These are phyloP conservation scores for Papilio dardanus DNA, from an alignment of 1,140 invertebrate genomes.

Conservation along the genomic window DNA sequence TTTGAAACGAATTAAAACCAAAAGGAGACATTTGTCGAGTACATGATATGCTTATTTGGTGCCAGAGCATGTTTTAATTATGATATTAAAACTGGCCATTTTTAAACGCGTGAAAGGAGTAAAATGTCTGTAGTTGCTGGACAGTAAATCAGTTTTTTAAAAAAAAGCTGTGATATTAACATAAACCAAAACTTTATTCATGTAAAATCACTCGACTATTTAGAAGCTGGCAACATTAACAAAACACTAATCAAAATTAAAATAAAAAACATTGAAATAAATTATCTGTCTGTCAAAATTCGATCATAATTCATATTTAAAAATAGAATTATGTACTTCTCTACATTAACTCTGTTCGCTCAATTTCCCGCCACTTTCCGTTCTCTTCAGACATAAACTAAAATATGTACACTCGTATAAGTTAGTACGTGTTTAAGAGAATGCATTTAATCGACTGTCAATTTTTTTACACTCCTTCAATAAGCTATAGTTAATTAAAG, in stretches of 20 bases:
- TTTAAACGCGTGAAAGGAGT: slow-evolving; percentile 48
- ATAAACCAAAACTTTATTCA: too few relatives aligned
- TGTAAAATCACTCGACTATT: too few relatives aligned
- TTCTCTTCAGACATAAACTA: too few relatives aligned
- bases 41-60: slow-evolving; percentile 53
- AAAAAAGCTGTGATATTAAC: too few relatives aligned
- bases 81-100: slow-evolving; percentile 38
- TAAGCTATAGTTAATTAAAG: slow-evolving; percentile 55
- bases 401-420: not conserved
- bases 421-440: not conserved
- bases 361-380: too few relatives aligned
- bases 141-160: not conserved
- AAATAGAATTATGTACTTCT: too few relatives aligned
- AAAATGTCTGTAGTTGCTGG: not conserved
- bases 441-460: not conserved
- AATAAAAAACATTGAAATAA: too few relatives aligned
- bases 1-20: slow-evolving; percentile 50
- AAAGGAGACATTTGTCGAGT: slow-evolving; percentile 44
- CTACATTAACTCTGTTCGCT: too few relatives aligned
- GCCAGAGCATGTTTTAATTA: slow-evolving; percentile 35
- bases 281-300: too few relatives aligned
- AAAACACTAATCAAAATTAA: too few relatives aligned
- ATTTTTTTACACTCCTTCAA: not conserved
- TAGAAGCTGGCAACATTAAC: too few relatives aligned
- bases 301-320: too few relatives aligned